Evolutionary conservation across 2,888 invertebrate genomes (phyloP).

Genomic region (Eupeodes latifasciatus): DNA sequence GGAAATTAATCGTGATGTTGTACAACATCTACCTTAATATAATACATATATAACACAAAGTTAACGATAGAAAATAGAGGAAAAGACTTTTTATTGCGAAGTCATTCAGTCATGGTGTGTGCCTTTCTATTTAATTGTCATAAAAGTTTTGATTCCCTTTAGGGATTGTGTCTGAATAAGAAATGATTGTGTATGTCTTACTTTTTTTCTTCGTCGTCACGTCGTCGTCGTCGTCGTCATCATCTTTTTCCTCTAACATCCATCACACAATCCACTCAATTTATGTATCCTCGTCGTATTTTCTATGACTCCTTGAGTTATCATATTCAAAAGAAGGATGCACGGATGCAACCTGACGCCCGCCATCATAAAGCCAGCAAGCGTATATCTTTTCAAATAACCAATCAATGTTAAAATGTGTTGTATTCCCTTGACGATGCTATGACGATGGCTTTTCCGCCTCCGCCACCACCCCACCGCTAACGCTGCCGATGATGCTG

Average conservation of each 20-base stretch:
- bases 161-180: slow-evolving; percentile 3
- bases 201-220: not conserved
- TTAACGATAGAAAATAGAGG: not conserved
- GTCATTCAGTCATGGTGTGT: slow-evolving; percentile 23
- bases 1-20: slow-evolving; percentile 9
- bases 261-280: not conserved
- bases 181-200: slow-evolving; percentile 10
- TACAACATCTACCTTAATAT: not conserved
- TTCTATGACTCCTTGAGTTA: slow-evolving; percentile 6
- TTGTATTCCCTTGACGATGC: slow-evolving; percentile 26
- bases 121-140: slow-evolving; percentile 36
- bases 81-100: not conserved
- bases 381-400: slow-evolving; percentile 10
- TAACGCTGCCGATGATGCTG: too few relatives aligned
- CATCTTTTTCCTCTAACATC: not conserved
- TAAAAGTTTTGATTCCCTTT: slow-evolving; percentile 36
- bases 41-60: not conserved
- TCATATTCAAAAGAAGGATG: slow-evolving; percentile 9
- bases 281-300: not conserved
- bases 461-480: too few relatives aligned
- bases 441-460: too few relatives aligned
- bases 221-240: not conserved
- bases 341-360: slow-evolving; percentile 23
- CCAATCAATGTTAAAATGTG: slow-evolving; percentile 26
- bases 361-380: not conserved